Evolutionary conservation across 2,797 vertebrate species (phyloP).

Genomic region (Chaenodraco wilsoni): DNA sequence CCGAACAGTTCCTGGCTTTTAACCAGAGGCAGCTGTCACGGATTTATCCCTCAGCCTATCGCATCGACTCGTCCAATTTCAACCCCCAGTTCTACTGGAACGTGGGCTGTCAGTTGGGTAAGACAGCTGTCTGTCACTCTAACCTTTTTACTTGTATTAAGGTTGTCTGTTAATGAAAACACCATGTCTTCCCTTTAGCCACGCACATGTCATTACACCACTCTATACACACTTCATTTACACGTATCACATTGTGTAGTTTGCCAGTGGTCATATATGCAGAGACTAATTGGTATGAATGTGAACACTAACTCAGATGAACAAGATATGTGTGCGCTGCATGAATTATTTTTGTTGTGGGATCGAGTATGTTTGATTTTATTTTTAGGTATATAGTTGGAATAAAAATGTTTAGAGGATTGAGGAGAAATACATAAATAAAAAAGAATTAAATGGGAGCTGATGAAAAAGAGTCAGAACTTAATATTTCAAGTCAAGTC

Average conservation of each 20-base stretch:
- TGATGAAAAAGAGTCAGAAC: not conserved
- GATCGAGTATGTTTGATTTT: not conserved
- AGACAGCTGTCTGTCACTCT: constrained; percentile 51
- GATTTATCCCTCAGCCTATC: constrained; percentile 96
- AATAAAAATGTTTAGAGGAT: constrained; percentile 5
- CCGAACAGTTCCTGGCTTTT: constrained; percentile 92
- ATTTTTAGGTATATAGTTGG: not conserved
- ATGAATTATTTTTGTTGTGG: not conserved
- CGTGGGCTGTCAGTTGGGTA: constrained; percentile 94
- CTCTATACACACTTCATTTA: constrained; percentile 3
- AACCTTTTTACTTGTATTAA: constrained; percentile 5
- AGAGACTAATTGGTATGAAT: not conserved
- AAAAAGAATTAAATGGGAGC: not conserved
- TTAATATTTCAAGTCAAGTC: not conserved
- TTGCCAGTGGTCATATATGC: constrained; percentile 11
- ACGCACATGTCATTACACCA: constrained; percentile 14
- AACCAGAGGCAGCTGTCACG: constrained; percentile 96
- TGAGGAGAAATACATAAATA: constrained; percentile 3
- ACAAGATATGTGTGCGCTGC: not conserved
- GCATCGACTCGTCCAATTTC: constrained; percentile 98
- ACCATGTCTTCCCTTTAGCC: constrained; percentile 16
- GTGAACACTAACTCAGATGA: constrained; percentile 1
- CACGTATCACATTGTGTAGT: not conserved
- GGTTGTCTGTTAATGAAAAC: constrained; percentile 24
- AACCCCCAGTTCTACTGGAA: constrained; percentile 98